phyloP scores from a whole-genome alignment of 1,140 invertebrate genomes.

The Lordiphosa clarofinis region DNA sequence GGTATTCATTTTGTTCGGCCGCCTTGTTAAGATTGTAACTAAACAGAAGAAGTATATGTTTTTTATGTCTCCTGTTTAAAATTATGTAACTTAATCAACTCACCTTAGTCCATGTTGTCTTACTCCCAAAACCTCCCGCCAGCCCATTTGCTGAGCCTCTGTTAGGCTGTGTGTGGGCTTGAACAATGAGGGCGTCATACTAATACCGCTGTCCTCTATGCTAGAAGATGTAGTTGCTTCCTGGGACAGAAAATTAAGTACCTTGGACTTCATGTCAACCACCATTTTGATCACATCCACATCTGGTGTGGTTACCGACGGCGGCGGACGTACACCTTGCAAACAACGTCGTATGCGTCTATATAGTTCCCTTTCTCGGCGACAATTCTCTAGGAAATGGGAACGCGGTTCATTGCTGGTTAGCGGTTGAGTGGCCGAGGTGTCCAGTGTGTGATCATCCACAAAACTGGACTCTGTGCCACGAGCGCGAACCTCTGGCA shows the following conservation, averaged over 20 bases:
- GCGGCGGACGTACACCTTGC: constrained; percentile 83
- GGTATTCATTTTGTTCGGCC: constrained; percentile 83
- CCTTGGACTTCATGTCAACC: constrained; percentile 80
- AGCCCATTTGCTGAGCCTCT: constrained; percentile 74
- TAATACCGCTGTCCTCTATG: constrained; percentile 37
- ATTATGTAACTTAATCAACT: constrained; percentile 63
- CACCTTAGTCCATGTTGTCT: constrained; percentile 82
- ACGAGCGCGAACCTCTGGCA: constrained; percentile 42
- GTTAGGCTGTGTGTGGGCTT: constrained; percentile 64
- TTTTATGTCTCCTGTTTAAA: constrained; percentile 71
- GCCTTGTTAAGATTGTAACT: constrained; percentile 83
- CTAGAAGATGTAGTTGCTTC: background rate
- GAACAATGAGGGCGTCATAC: constrained; percentile 43
- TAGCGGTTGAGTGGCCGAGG: constrained; percentile 24
- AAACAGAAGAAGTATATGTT: constrained; percentile 56
- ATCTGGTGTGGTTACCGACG: constrained; percentile 82
- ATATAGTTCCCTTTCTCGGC: constrained; percentile 60
- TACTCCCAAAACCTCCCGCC: constrained; percentile 81
- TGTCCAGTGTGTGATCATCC: constrained; percentile 61
- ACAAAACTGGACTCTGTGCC: constrained; percentile 66
- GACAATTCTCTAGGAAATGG: constrained; percentile 65
- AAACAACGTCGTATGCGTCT: constrained; percentile 72
- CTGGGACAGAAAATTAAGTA: constrained; percentile 50
- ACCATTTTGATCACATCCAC: constrained; percentile 78
- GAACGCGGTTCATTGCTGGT: constrained; percentile 40